Evolutionary conservation across 2,113 vertebrate species (phyloP).

Genomic region (Carettochelys insculpta): DNA sequence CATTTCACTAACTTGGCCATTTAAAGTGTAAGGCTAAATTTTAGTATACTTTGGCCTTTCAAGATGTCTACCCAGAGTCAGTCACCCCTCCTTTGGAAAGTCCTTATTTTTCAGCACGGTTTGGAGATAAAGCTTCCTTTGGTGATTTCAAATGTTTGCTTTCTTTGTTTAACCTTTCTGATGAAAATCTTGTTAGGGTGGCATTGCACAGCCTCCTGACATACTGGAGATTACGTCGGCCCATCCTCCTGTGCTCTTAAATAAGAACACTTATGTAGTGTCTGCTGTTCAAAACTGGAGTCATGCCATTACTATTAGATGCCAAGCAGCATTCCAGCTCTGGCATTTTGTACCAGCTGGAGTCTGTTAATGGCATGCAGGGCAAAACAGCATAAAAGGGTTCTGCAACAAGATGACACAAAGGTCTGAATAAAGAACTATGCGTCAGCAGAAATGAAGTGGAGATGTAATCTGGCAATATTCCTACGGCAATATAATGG

Average conservation of each 20-base stretch:
- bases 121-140: background rate
- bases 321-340: background rate
- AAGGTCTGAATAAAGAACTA: background rate
- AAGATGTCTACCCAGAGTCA: background rate
- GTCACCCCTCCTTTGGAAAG: background rate
- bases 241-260: background rate
- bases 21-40: background rate
- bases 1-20: background rate
- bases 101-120: background rate
- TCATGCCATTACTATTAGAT: background rate
- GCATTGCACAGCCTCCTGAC: background rate
- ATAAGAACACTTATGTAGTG: background rate
- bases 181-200: background rate
- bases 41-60: background rate
- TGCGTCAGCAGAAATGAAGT: conserved; percentile 1
- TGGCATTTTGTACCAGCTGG: background rate
- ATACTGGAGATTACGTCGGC: background rate
- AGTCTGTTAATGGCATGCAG: background rate
- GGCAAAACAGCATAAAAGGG: background rate
- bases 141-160: background rate
- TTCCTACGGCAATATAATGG: background rate
- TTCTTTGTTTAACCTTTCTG: background rate
- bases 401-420: background rate
- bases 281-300: background rate
- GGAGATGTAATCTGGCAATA: background rate